Conservation (phyloP, 1,140 invertebrate genomes). For the Asobara japonica region DNA sequence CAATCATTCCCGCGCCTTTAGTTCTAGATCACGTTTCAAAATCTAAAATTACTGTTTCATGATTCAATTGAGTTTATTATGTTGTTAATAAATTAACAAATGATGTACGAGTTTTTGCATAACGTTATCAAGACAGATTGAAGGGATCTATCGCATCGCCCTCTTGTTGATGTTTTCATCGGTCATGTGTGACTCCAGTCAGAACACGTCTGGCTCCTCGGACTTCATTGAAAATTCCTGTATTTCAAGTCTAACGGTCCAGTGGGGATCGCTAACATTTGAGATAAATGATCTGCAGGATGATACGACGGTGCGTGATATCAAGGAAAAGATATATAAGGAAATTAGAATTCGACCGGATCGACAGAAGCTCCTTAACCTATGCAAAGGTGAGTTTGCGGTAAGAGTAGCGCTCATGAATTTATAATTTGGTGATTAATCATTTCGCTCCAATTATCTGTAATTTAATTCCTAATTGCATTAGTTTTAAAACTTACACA, state of each 20-base stretch:
- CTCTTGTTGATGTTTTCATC: not conserved
- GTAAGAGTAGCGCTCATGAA: too few species aligned
- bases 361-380: constrained; percentile 91
- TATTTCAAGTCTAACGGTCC: constrained; percentile 75
- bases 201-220: not conserved
- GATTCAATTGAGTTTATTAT: too few species aligned
- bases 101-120: too few species aligned
- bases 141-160: not conserved
- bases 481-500: too few species aligned
- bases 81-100: too few species aligned
- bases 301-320: constrained; percentile 78
- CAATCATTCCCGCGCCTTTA: too few species aligned
- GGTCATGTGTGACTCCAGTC: not conserved
- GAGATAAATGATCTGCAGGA: constrained; percentile 75
- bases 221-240: constrained; percentile 38
- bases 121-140: not conserved
- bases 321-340: constrained; percentile 84
- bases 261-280: constrained; percentile 93
- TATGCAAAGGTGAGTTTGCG: constrained; percentile 87
- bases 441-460: too few species aligned
- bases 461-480: too few species aligned
- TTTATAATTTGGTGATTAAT: too few species aligned
- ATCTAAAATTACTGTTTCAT: too few species aligned
- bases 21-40: too few species aligned
- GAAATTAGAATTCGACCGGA: constrained; percentile 86